Percentiles rank a stretch among this genome's conserved stretches.
Conservation (phyloP, 2,113 vertebrate genomes). For the Ochotona curzoniae region DNA sequence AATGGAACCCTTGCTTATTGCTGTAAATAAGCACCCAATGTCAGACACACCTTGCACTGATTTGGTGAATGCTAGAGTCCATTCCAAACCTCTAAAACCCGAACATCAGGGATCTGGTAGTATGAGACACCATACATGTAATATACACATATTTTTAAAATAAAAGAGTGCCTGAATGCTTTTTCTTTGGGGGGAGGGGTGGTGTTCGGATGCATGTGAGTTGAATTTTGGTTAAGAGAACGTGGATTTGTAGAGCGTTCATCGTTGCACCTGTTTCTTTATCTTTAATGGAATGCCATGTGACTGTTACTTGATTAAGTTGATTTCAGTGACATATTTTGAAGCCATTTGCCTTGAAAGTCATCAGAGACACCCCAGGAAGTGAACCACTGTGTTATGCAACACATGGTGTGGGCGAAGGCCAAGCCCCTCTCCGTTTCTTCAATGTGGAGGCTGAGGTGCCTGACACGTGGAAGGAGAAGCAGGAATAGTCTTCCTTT, state of each 20-base stretch:
- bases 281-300: neutral
- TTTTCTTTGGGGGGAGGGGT: neutral
- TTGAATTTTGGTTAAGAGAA: neutral
- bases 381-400: neutral
- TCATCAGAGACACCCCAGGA: neutral
- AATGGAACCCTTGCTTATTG: conserved; percentile 16
- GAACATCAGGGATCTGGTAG: neutral
- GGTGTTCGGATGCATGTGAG: neutral
- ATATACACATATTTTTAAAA: too few species aligned
- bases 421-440: accelerated
- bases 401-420: neutral
- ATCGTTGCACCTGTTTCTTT: neutral
- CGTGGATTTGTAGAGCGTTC: neutral
- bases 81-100: neutral
- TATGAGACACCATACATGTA: neutral
- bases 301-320: neutral
- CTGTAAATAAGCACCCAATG: neutral
- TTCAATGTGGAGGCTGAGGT: neutral
- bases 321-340: neutral
- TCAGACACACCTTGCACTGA: conserved; percentile 25
- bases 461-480: neutral
- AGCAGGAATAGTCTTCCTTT: neutral
- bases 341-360: neutral
- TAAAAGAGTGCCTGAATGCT: neutral
- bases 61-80: neutral